Evolutionary conservation across 1,140 invertebrate genomes (phyloP), one percentile per base, ranked within the genome.

Genomic region (Dendrolimus punctatus): DNA sequence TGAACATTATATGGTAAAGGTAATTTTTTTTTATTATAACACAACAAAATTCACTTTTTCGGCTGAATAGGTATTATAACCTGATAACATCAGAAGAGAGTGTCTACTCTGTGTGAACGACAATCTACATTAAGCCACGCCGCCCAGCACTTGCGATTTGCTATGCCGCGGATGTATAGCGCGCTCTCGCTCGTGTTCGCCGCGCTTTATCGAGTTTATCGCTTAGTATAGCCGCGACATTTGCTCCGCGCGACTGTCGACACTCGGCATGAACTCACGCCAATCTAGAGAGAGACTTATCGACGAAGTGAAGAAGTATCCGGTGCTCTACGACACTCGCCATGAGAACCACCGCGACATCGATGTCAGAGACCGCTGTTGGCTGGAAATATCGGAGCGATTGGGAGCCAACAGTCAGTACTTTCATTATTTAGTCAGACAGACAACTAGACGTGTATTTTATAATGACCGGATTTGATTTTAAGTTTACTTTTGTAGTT

Each of bases 341-440:
- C 74, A 85, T 59, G 82, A 85, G 52, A 71, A 77, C 51, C 80
- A 83, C 48, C 68, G 79, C 47, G 82, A 85, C 49, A 82, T 79
- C 8, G 80, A 83, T 52, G 71, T 77, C 7, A 50, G 80, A 6
- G 82, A 84, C 58, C 68, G 74, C 40, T 79, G 78, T 61, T 85
- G 82, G 82, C 57, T 60, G 3, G 77, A 85, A 60, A 85, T 85
- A 55, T 73, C 82, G n/a, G 69, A 76, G 40, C 64, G 70, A 8
- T 61, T 85, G 5, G 80, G 76, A n/a, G 72, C 71, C 6, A 80
- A 82, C 58, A 71, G 82, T 85, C 48, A 77, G 80, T 80, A 62
- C 39, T 8, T 39, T n/a, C 53, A 41, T n/a, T 51, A 39, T 44
- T 40, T 39, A 40, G 39, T 40, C 39, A 40, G 38, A 46, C 8